phyloP scores from a whole-genome alignment of 2,888 invertebrate species.

The Lamellibrachia columna region DNA sequence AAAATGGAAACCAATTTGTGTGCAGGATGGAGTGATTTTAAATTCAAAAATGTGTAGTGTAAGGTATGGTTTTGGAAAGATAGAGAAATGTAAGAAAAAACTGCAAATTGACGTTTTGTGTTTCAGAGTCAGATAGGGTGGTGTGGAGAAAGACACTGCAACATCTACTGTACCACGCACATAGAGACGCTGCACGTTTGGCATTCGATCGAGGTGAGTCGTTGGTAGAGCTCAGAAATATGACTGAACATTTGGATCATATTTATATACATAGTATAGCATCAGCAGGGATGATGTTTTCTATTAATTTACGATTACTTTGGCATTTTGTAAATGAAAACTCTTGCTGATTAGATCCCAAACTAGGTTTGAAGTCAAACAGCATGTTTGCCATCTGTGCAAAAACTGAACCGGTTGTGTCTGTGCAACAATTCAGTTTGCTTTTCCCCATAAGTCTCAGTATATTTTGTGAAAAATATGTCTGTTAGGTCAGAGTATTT shows the following conservation, averaged over 20 bases:
- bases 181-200: constrained; percentile 53
- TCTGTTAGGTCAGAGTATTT: neutral
- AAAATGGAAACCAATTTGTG: no score
- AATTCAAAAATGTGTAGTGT: neutral
- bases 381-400: no score
- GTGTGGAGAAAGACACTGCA: constrained; percentile 42
- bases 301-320: neutral
- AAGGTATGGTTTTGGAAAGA: neutral
- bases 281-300: neutral
- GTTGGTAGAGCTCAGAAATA: neutral
- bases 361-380: no score
- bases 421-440: no score
- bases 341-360: no score
- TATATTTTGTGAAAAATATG: neutral
- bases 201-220: constrained; percentile 47
- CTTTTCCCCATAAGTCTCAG: neutral
- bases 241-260: neutral
- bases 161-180: constrained; percentile 52
- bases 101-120: neutral
- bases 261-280: neutral
- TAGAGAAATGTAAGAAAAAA: neutral
- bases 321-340: neutral
- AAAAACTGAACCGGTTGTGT: no score
- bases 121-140: constrained; percentile 51
- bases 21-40: neutral